Conservation (phyloP, 2,113 vertebrate species). For the Setophaga kirtlandii region DNA sequence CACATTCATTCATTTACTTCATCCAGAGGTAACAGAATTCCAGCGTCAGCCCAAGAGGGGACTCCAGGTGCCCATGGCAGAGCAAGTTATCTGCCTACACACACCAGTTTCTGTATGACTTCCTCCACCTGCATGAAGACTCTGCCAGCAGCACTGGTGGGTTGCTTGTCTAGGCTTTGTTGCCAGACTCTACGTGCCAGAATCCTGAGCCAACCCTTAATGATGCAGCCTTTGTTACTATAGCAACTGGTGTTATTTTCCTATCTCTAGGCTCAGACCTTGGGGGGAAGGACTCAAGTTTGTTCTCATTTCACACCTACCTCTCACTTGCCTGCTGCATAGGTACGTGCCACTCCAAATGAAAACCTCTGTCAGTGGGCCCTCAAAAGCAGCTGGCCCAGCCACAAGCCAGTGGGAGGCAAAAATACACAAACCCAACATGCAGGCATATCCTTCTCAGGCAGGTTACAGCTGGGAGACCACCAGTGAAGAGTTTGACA, state of each 20-base stretch:
- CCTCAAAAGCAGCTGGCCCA: constrained; percentile 13
- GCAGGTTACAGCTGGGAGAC: background rate
- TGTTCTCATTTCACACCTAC: constrained; percentile 33
- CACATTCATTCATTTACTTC: background rate
- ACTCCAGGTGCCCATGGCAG: background rate
- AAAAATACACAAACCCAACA: background rate
- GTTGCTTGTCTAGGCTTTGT: background rate
- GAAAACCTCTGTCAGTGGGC: constrained; percentile 1
- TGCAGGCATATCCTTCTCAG: background rate
- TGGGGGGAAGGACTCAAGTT: background rate
- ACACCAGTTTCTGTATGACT: background rate
- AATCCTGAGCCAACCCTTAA: background rate
- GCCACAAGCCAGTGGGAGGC: constrained; percentile 3
- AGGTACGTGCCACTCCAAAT: background rate
- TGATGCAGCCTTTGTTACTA: background rate
- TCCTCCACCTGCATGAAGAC: constrained; percentile 32
- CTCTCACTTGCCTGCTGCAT: background rate
- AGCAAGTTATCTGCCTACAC: constrained; percentile 18
- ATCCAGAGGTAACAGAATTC: background rate
- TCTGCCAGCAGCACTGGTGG: constrained; percentile 6
- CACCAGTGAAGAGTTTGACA: background rate
- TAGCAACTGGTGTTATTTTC: background rate
- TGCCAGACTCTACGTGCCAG: constrained; percentile 10
- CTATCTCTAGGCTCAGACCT: constrained; percentile 8
- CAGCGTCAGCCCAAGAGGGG: background rate